Base-by-base conservation (phyloP, 2,888 invertebrate species). In the Caenorhabditis macrosperma region DNA sequence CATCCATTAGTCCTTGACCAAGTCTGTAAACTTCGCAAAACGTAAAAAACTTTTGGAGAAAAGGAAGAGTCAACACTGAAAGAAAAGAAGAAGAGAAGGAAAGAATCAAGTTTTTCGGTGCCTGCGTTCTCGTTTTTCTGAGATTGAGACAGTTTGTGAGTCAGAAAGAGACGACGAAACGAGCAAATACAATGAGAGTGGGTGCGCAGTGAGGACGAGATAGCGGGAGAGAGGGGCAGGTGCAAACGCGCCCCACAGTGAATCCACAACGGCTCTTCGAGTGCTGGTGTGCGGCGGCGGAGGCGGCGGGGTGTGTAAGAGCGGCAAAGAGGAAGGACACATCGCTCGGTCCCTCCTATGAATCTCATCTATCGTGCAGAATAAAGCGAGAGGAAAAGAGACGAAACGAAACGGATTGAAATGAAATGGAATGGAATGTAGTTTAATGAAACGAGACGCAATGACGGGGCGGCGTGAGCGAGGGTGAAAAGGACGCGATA, bases 51-150 rank as follows among this genome's bases (percentile, higher is more conserved):
- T 17, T 41, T 24, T 24, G 17, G 28, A 20, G 28, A 17, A 15
- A 33, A 66, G 12, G 26, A 20, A 57, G 64, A 64, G 57, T 72
- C 63, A 72, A 72, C 46, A 72, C 64, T 33, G 57, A 24, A 48
- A 28, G 35, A 33, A 46, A 26, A 54, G 33, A 20, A 22, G 35
- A 50, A 59, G 22, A 57, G 38, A 17, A 38, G 15, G 24, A 20
- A 33, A 46, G 66, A 75, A 75, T 75, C 75, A 61, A 75, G 66
- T 66, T 75, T 66, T 64, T 64, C 22, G 60, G 33, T 46, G 54
- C 46, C 63, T 55, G 60, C 44, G 33, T 67, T 59, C 38, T 59
- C 33, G 24, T 28, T 44, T n/a, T 38, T 15, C 44, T 17, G 44
- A 44, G 44, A 44, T 44, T 30, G n/a, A 50, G 50, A 52, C 20